Evolutionary conservation across 1,140 invertebrate species (phyloP).

Genomic region (Eciton burchellii): DNA sequence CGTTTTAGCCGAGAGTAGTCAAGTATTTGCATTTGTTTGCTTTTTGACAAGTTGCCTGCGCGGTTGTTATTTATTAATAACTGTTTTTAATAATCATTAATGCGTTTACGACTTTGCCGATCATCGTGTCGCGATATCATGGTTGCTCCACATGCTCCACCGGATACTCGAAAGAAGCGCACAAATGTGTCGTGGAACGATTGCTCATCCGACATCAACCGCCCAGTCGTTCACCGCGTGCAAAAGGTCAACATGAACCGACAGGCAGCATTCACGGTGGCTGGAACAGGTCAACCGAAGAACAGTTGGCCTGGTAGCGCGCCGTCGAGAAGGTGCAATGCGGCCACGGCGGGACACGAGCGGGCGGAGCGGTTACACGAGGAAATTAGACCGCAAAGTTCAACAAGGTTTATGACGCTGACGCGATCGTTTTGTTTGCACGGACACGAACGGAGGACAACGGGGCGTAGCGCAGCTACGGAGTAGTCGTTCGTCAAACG

Average conservation of each 20-base stretch:
- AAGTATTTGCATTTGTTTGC: constrained; percentile 6
- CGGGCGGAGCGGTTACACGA: constrained; percentile 54
- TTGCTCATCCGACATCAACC: constrained; percentile 27
- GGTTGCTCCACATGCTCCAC: neutral
- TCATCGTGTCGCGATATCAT: constrained; percentile 27
- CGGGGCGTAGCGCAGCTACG: constrained; percentile 41
- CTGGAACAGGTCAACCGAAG: constrained; percentile 14
- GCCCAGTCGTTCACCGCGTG: constrained; percentile 9
- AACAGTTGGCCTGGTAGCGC: neutral
- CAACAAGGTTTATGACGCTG: constrained; percentile 72
- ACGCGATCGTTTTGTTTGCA: constrained; percentile 74
- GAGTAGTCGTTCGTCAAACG: constrained; percentile 34
- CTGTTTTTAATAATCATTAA: too few species aligned
- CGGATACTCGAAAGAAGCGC: neutral
- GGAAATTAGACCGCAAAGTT: constrained; percentile 75
- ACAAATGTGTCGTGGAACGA: constrained; percentile 7
- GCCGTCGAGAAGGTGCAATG: constrained; percentile 5
- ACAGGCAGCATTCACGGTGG: constrained; percentile 42
- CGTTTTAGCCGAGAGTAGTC: neutral
- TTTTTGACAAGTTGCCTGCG: neutral
- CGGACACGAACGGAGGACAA: constrained; percentile 50
- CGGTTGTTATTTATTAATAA: too few species aligned
- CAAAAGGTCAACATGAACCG: constrained; percentile 63
- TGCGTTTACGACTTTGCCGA: neutral
- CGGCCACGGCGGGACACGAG: constrained; percentile 35